Base-by-base conservation (phyloP, 2,113 vertebrate genomes). In the Dinomys branickii region DNA sequence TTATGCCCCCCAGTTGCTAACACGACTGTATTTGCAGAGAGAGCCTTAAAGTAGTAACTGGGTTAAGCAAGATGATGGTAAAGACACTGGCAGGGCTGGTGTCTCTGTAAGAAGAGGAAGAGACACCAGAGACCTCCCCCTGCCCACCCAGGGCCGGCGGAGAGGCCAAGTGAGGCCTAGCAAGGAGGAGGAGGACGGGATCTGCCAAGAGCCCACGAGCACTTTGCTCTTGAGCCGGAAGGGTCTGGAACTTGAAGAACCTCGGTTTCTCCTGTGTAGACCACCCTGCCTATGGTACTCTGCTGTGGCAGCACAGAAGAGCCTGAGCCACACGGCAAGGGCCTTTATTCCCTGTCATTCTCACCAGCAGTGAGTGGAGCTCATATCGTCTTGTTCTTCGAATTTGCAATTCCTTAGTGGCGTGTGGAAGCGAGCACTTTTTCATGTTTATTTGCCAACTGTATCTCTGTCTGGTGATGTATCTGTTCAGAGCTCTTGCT, bases 191-290 rank as follows among this genome's bases (percentile, higher is more conserved):
- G 35, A 41, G 1, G 30, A 17, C 59, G 24, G 26, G n/a, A 35
- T 75, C 38, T 33, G 0, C 3, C 7, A 38, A 35, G 26, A 35
- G 5, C 33, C n/a, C 47, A 2, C 28, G 2, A 7, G n/a, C 24
- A 54, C 22, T 52, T 44, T 19, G 30, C 33, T 44, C 54, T 20
- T 30, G 30, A 13, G 38, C 16, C 50, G 80, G 14, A 20, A 58
- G 50, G 6, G 73, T 69, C 13, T 20, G 41, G 20, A 69, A 41
- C 16, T 22, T 8, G 52, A 61, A 65, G 63, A 82, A 58, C 5
- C 4, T 69, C 20, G 56, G 47, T 58, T 35, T 65, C 65, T 47
- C 33, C 35, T 30, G 22, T 24, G 71, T 56, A 54, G 85, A 20
- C 26, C 19, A 54, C 26, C 44, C 50, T 54, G 7, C 9, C 16